phyloP scores from a whole-genome alignment of 2,888 invertebrate species.

The Xanthia icteritia region DNA sequence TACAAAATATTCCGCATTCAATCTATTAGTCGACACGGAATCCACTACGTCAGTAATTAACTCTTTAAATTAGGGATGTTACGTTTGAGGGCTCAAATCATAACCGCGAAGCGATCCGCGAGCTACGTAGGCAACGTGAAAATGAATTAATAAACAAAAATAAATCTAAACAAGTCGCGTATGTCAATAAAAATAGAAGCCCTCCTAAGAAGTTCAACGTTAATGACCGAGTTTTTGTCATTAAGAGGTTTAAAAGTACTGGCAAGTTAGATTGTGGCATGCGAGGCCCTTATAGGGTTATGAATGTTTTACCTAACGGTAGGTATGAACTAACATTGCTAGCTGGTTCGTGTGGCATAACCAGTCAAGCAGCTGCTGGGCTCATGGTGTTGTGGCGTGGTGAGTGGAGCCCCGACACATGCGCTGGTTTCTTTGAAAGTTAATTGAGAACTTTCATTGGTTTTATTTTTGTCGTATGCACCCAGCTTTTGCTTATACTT shows the following conservation, averaged over 20 bases:
- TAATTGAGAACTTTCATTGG: no score
- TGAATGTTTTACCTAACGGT: neutral
- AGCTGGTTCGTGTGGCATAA: neutral
- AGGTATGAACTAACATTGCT: neutral
- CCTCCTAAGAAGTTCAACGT: neutral
- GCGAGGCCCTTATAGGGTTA: neutral
- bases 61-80: neutral
- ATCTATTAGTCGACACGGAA: neutral
- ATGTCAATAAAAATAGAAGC: neutral
- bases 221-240: neutral
- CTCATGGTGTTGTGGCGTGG: no score
- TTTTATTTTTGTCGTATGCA: no score
- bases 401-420: no score
- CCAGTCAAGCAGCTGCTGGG: neutral
- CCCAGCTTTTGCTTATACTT: no score
- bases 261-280: constrained; percentile 5
- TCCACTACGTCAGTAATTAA: neutral
- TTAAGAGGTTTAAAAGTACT: neutral
- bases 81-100: neutral
- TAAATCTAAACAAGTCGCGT: neutral
- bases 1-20: neutral
- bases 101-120: neutral
- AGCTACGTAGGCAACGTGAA: neutral
- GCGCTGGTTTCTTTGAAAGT: no score
- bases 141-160: neutral